Conservation (phyloP, 2,797 vertebrate genomes). For the Macropus fuliginosus region DNA sequence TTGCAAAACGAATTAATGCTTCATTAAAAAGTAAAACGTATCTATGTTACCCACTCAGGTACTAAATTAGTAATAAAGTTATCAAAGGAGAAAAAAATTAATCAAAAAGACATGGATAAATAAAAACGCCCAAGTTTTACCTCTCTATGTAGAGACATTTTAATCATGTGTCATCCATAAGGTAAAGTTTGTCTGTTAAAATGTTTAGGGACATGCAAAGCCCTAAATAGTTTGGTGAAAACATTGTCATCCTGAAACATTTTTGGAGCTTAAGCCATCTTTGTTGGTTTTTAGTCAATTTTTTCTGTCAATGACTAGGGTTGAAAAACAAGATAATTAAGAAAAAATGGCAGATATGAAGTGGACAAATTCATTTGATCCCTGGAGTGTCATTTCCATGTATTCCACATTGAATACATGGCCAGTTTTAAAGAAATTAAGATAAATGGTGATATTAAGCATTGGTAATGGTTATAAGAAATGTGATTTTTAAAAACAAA, state of each 20-base stretch:
- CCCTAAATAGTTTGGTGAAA: background rate
- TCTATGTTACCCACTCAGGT: background rate
- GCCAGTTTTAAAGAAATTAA: slow-evolving; percentile 72
- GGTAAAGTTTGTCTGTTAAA: background rate
- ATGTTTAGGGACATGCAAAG: background rate
- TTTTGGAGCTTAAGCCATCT: background rate
- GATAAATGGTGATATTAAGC: slow-evolving; percentile 60
- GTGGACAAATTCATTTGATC: slow-evolving; percentile 52
- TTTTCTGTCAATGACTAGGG: background rate
- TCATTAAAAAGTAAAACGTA: background rate
- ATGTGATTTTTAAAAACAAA: slow-evolving; percentile 74
- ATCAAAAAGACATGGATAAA: background rate
- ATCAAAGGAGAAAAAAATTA: slow-evolving; percentile 11
- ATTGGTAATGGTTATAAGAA: slow-evolving; percentile 57
- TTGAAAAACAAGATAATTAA: slow-evolving; percentile 19
- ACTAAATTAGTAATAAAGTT: background rate
- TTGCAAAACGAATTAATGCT: background rate
- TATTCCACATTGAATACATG: slow-evolving; percentile 63
- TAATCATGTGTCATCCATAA: slow-evolving; percentile 3
- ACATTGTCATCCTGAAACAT: slow-evolving; percentile 6
- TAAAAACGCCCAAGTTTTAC: background rate
- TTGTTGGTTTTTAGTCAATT: slow-evolving; percentile 50
- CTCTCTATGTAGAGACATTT: background rate
- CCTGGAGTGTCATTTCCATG: slow-evolving; percentile 57
- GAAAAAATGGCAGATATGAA: slow-evolving; percentile 25